Percentiles rank a stretch among this genome's conserved stretches.
Conservation (phyloP, 2,888 invertebrate species). For the Cephus sareptanus region DNA sequence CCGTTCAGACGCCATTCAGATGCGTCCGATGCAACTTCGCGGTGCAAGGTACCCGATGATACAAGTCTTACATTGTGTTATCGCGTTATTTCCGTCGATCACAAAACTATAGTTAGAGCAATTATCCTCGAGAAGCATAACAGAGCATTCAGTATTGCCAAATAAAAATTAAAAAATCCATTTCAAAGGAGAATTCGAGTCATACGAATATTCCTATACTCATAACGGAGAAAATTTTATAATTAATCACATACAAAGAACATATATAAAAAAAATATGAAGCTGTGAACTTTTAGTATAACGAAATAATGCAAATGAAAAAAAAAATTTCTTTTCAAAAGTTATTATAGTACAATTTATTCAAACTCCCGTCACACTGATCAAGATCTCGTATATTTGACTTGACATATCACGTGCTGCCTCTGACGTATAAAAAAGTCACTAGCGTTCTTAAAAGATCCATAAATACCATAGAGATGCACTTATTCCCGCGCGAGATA, state of each 20-base stretch:
- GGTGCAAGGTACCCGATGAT: conserved; percentile 17
- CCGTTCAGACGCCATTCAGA: conserved; percentile 61
- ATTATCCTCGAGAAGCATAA: neutral
- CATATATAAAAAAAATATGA: neutral
- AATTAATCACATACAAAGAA: neutral
- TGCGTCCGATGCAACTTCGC: conserved; percentile 52
- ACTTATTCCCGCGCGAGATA: neutral
- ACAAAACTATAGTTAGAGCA: neutral
- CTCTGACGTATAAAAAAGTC: neutral
- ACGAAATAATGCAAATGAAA: neutral
- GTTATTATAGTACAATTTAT: neutral
- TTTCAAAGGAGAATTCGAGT: neutral
- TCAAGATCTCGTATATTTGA: neutral
- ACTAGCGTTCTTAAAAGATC: neutral
- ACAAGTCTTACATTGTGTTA: neutral
- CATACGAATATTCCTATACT: neutral
- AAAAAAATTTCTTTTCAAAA: neutral
- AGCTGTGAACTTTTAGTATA: neutral
- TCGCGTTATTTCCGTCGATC: neutral
- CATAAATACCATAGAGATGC: neutral
- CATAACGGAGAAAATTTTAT: neutral
- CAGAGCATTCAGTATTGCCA: neutral
- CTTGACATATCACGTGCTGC: neutral
- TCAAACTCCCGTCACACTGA: neutral
- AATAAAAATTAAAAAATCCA: neutral